Evolutionary conservation across 2,113 vertebrate genomes (phyloP).

Genomic region (Halichoeres trimaculatus): DNA sequence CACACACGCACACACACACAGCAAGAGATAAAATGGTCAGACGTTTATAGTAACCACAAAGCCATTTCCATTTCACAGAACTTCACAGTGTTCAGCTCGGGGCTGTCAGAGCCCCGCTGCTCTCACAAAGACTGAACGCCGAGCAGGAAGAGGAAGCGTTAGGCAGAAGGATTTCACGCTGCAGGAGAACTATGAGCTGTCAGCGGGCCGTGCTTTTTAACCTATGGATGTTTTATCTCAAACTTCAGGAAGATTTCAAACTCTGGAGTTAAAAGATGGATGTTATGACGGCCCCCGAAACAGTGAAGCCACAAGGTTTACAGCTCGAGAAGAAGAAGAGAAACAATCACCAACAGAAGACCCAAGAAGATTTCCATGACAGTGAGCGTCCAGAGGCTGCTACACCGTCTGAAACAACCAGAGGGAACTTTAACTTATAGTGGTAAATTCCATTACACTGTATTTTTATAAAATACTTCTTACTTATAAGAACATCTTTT

Average conservation of each 20-base stretch:
- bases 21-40: slow-evolving; percentile 13
- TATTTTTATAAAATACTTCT: no score
- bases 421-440: no score
- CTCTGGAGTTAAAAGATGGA: no score
- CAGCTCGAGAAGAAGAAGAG: no score
- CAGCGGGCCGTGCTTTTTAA: slow-evolving; percentile 19
- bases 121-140: slow-evolving; percentile 25
- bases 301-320: no score
- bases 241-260: neutral
- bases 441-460: no score
- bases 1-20: slow-evolving; percentile 20
- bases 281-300: no score
- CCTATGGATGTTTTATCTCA: slow-evolving; percentile 6
- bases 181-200: slow-evolving; percentile 8
- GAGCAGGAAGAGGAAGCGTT: slow-evolving; percentile 35
- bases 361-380: no score
- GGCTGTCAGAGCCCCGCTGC: slow-evolving; percentile 41
- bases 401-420: no score
- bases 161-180: slow-evolving; percentile 8
- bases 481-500: no score
- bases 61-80: slow-evolving; percentile 54
- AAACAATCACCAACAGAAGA: no score
- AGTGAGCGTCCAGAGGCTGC: no score
- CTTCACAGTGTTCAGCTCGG: slow-evolving; percentile 27
- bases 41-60: slow-evolving; percentile 41